Conservation (phyloP, 2,797 vertebrate genomes). For the Ctenopoma kingsleyae region DNA sequence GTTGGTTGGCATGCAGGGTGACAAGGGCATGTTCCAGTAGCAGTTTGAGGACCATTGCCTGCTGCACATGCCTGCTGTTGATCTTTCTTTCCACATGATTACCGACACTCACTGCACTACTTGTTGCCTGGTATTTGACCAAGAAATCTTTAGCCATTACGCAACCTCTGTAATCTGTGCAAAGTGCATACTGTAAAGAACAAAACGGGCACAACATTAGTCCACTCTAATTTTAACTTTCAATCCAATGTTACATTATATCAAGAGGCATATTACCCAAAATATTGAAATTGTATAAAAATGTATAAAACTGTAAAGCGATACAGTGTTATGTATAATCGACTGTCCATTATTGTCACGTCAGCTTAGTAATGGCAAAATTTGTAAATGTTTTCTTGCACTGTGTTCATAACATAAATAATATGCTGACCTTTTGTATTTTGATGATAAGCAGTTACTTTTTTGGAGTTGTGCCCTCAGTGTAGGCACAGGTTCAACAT, state of each 20-base stretch:
- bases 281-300: not conserved
- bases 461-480: slow-evolving; percentile 16
- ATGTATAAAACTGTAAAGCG: not conserved
- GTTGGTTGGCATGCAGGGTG: slow-evolving; percentile 16
- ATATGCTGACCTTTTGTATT: slow-evolving; percentile 12
- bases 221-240: not conserved
- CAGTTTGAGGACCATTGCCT: slow-evolving; percentile 16
- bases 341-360: not conserved
- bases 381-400: not conserved
- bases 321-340: no score
- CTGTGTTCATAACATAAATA: not conserved
- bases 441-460: slow-evolving; percentile 16
- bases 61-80: slow-evolving; percentile 30
- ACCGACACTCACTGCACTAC: slow-evolving; percentile 12
- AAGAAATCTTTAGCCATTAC: not conserved
- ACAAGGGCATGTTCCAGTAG: slow-evolving; percentile 11
- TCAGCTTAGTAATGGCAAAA: not conserved
- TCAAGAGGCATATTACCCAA: not conserved
- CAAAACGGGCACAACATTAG: not conserved
- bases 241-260: not conserved
- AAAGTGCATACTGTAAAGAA: not conserved
- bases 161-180: slow-evolving; percentile 10
- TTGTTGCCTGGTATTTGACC: slow-evolving; percentile 10
- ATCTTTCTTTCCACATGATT: slow-evolving; percentile 50
- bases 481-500: slow-evolving; percentile 16